Base-by-base conservation (phyloP, 92 coral and sea anemone species). In the Phenganax marumi region DNA sequence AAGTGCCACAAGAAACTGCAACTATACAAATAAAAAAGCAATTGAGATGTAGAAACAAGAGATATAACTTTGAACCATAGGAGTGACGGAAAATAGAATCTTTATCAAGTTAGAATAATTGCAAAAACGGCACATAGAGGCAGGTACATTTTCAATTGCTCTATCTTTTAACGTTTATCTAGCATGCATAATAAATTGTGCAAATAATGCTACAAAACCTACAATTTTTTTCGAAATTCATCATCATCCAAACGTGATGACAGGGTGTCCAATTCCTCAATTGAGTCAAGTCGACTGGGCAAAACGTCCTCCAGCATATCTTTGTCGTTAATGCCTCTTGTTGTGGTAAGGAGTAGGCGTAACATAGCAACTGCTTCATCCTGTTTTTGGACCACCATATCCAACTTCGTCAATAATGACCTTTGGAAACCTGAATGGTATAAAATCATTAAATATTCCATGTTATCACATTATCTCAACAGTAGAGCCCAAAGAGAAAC, bases 241-340 rank as follows among this genome's bases (percentile, higher is more conserved):
- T 51, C 76, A 18, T 71, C 55, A 17, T 51, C 39, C n/a, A 71
- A 53, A 3, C 76, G 52, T 18, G 39, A 22, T 6, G 76, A 71
- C 53, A 71, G 39, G 19, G 39, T 21, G 39, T 71, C 76, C 12
- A 71, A 53, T 21, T 47, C 8, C 18, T 71, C 76, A 12, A 9
- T 8, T 5, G 76, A 8, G 10, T 71, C 54, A 12, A 16, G 19
- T 43, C 54, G 76, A 8, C 47, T 71, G 53, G 55, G 76, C 7
- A 71, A 53, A 10, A 71, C 76, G 47, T 71, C 76, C 11, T 47
- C 55, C 76, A 71, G 57, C 54, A 71, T 51, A n/a, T 71, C 76
- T 13, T 71, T 51, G 9, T 21, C 76, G 8, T 53, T 47, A 22
- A 71, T 54, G 33, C 76, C 76, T 48, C 47, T 71, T n/a, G 53